phyloP scores from a whole-genome alignment of 2,113 vertebrate species.

The Grallaria varia region DNA sequence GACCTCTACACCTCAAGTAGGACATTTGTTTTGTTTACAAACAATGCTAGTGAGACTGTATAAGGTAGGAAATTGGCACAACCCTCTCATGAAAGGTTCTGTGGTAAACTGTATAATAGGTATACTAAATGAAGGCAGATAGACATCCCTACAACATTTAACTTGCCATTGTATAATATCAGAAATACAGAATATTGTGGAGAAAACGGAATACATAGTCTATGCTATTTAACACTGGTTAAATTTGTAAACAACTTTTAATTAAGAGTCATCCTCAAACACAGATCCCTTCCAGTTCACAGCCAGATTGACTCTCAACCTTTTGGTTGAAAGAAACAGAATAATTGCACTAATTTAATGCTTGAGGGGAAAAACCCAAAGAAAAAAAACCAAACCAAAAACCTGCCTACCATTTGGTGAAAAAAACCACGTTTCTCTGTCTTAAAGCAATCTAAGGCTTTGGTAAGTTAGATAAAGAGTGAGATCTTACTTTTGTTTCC shows the following conservation, averaged over 20 bases:
- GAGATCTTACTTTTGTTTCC: background rate
- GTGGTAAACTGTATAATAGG: background rate
- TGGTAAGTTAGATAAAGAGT: background rate
- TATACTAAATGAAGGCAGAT: background rate
- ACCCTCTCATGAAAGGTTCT: background rate
- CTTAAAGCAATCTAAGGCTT: background rate
- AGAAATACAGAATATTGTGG: background rate
- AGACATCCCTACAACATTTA: background rate
- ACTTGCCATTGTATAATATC: background rate
- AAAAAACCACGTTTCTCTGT: background rate
- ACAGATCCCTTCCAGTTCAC: background rate
- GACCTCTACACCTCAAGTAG: background rate
- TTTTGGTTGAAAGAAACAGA: background rate
- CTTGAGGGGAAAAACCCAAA: background rate
- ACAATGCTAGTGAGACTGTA: background rate
- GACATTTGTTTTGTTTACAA: background rate
- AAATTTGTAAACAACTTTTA: background rate
- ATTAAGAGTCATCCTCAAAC: background rate
- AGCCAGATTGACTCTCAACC: background rate
- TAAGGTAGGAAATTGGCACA: background rate
- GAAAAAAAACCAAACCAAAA: background rate
- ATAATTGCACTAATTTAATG: background rate
- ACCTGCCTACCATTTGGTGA: background rate
- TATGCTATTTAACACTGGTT: background rate
- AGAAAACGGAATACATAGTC: background rate